Percentiles rank a stretch among this genome's conserved stretches.
phyloP scores from a whole-genome alignment of 2,888 invertebrate genomes.

The Dicycla oo region DNA sequence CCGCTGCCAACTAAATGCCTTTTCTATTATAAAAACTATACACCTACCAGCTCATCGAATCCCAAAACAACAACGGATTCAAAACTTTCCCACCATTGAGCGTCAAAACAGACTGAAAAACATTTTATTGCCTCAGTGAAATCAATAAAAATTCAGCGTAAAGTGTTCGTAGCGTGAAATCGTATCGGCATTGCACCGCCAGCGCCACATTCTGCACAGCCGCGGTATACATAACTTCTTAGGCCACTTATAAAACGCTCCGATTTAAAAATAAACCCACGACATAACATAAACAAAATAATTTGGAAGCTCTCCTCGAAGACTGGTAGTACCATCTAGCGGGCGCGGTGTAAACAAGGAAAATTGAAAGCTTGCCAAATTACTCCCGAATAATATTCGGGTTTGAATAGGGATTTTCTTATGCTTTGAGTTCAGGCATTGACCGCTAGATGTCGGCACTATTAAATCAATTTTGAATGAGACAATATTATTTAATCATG shows the following conservation, averaged over 20 bases:
- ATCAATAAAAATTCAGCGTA: constrained; percentile 71
- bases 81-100: constrained; percentile 70
- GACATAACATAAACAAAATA: constrained; percentile 81
- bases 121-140: constrained; percentile 68
- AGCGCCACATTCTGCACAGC: constrained; percentile 74
- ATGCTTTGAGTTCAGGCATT: constrained; percentile 45
- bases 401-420: constrained; percentile 58
- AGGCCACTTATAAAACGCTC: constrained; percentile 88
- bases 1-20: constrained; percentile 55
- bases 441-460: constrained; percentile 66
- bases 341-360: constrained; percentile 64
- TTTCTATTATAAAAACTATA: constrained; percentile 34
- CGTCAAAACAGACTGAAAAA: constrained; percentile 68
- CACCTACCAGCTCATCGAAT: constrained; percentile 48
- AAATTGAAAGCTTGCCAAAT: constrained; percentile 76
- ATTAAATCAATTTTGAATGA: constrained; percentile 22
- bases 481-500: constrained; percentile 10
- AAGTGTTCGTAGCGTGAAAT: constrained; percentile 70
- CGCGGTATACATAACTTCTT: constrained; percentile 81
- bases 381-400: constrained; percentile 41
- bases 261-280: constrained; percentile 86
- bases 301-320: constrained; percentile 54
- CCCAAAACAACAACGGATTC: constrained; percentile 55
- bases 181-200: constrained; percentile 73
- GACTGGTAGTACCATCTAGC: constrained; percentile 79